These are phyloP conservation scores for Zapus hudsonius DNA, from an alignment of 2,113 vertebrate genomes.

Conservation along the genomic window DNA sequence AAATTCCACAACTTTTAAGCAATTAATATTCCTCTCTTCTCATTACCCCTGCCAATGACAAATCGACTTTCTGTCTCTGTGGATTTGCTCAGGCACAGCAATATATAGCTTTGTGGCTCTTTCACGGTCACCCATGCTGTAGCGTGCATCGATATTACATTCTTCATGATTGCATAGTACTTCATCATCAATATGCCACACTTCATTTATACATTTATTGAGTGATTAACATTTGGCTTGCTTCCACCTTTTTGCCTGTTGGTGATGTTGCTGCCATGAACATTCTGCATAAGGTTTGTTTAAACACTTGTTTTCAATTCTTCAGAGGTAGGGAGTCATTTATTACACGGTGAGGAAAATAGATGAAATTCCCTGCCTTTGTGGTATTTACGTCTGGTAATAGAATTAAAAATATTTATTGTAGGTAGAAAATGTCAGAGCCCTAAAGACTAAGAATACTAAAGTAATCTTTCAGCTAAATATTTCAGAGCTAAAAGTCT, in stretches of 20 bases:
- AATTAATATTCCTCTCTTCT: not conserved
- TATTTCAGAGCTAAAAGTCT: not conserved
- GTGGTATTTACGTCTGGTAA: not conserved
- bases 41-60: not conserved
- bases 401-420: not conserved
- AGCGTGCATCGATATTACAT: not conserved
- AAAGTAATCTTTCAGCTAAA: not conserved
- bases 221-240: not conserved
- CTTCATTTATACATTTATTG: not conserved
- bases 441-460: not conserved
- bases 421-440: constrained; percentile 10
- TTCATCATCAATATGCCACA: not conserved
- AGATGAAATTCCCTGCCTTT: not conserved
- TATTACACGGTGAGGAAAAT: not conserved
- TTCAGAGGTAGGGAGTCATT: not conserved
- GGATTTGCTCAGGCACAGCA: not conserved
- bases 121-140: not conserved
- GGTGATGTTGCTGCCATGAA: not conserved
- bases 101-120: not conserved
- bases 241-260: not conserved
- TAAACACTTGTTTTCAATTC: not conserved
- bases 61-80: not conserved
- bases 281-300: not conserved
- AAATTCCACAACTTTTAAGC: not conserved
- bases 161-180: not conserved